Evolutionary conservation across 2,888 invertebrate genomes (phyloP), one percentile per base, ranked within the genome.

Genomic region (Stenolophus ochropezus): DNA sequence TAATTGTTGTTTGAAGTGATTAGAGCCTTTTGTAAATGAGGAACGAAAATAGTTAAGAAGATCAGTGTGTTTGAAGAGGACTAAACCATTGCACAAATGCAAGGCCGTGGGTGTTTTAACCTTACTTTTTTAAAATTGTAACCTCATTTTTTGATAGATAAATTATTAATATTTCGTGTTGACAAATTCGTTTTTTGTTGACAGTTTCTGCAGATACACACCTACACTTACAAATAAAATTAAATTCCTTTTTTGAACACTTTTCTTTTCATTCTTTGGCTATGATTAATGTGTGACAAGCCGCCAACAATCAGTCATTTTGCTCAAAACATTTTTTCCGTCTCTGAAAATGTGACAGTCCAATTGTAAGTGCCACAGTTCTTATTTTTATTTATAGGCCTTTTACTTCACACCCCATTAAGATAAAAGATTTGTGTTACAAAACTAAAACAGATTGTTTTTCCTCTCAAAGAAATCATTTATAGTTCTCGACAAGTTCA

Each of bases 1-100:
- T 78, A 78, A 78, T 78, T 78, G 78, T 78, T 78, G 78, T 78
- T 78, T 78, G 78, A 78, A 78, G 65, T 78, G 42, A 78, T 78
- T 78, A 78, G 78, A 56, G 25, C 23, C 78, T 78, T 78, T 65
- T 78, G 78, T 78, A 78, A 78, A 78, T 78, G 65, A 78, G 65
- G 47, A 78, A 78, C 47, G 78, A 65, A 61, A 78, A 78, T 78
- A 78, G 61, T 78, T 78, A 77, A 58, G 76, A 58, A 58, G 61
- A 77, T 77, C 76, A 77, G 76, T 58, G 14, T 77, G 49, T 77
- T 77, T 77, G 76, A 77, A 58, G 56, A 77, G 76, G 76, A 77
- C 76, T 77, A 77, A 77, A 58, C 58, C 58, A 77, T 77, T 61
- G 61, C 61, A 77, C 58, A 61, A 42, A 58, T 33, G 11, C 76